Conservation (phyloP, 2,797 vertebrate species). For the Chrosomus eos region DNA sequence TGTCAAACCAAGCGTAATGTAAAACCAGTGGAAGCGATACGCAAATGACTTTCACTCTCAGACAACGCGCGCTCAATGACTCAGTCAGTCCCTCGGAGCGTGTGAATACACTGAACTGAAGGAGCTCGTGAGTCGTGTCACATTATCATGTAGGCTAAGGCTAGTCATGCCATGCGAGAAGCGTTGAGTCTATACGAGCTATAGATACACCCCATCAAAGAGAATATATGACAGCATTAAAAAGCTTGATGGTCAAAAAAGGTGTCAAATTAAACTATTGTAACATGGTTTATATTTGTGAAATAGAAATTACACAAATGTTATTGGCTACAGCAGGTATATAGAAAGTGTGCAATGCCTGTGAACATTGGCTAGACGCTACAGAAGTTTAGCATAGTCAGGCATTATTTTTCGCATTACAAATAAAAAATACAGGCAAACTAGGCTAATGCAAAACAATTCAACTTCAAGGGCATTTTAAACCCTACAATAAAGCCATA, state of each 20-base stretch:
- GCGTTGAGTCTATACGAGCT: not conserved
- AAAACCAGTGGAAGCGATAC: not conserved
- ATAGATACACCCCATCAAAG: not conserved
- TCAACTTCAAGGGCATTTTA: not conserved
- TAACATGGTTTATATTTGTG: not conserved
- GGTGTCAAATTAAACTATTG: not conserved
- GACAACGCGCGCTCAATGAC: not conserved
- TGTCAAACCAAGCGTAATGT: not conserved
- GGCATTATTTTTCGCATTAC: not conserved
- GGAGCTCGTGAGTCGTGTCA: not conserved
- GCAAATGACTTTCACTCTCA: not conserved
- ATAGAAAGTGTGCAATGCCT: not conserved
- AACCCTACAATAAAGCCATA: slow-evolving; percentile 15
- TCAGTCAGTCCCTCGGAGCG: not conserved
- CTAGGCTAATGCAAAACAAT: not conserved
- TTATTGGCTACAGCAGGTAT: not conserved
- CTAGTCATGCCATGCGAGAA: not conserved
- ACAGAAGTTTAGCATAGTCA: not conserved
- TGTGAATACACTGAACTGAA: not conserved
- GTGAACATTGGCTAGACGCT: not conserved
- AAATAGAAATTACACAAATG: not conserved
- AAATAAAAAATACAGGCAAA: not conserved
- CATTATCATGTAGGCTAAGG: not conserved
- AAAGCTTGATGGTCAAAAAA: too few species aligned
- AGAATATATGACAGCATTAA: not conserved